Conservation (phyloP, 2,113 vertebrate genomes). For the Caracal caracal region DNA sequence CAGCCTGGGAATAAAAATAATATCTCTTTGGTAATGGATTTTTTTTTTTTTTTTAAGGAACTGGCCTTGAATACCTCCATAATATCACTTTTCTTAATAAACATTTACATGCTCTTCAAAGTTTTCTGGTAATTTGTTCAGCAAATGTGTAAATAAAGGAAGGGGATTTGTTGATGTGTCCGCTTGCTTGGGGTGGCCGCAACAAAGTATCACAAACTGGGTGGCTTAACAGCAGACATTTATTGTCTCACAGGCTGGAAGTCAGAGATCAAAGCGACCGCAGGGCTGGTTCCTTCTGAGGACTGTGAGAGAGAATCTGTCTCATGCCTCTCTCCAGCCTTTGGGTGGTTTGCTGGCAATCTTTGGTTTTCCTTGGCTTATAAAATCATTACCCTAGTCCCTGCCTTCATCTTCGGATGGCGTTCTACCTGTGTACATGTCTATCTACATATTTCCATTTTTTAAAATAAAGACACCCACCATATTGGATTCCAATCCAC, state of each 20-base stretch:
- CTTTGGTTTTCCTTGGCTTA: neutral
- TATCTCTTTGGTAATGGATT: constrained; percentile 1
- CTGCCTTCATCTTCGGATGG: neutral
- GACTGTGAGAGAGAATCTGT: too few species aligned
- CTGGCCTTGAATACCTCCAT: neutral
- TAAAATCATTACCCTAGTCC: neutral
- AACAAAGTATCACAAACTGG: neutral
- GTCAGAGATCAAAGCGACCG: neutral
- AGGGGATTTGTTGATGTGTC: neutral
- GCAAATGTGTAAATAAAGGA: neutral
- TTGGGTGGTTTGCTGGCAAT: neutral
- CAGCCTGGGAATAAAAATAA: constrained; percentile 16
- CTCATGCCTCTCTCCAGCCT: neutral
- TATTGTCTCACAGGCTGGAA: neutral
- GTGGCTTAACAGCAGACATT: neutral
- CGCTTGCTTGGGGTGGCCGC: neutral
- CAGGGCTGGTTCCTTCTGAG: neutral
- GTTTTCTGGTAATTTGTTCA: neutral
- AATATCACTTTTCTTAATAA: constrained; percentile 39
- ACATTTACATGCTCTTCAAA: constrained; percentile 8
- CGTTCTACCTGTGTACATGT: fast-evolving
- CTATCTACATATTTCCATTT: neutral
- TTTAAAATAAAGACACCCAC: neutral
- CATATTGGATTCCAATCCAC: neutral
- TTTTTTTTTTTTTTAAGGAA: neutral